phyloP scores from a whole-genome alignment of 2,113 vertebrate species.

The Grammomys surdaster region DNA sequence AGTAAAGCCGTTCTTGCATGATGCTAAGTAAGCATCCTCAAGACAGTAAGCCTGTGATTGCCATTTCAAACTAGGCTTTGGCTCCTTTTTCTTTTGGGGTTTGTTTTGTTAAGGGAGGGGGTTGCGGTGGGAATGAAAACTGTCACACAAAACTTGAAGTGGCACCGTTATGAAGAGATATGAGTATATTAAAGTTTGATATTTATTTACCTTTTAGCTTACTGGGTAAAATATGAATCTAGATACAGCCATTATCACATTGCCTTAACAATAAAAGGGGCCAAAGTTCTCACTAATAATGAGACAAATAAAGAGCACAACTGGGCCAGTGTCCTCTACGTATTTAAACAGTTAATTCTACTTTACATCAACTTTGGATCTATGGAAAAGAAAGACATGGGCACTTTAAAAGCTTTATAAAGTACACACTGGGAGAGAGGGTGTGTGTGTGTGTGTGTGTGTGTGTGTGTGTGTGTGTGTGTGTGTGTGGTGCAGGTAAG shows the following conservation, averaged over 20 bases:
- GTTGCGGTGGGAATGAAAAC: neutral
- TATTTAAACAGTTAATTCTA: constrained; percentile 47
- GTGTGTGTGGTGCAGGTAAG: neutral
- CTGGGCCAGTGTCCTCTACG: neutral
- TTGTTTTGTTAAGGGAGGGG: neutral
- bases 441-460: neutral
- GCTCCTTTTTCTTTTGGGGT: neutral
- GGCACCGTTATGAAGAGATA: neutral
- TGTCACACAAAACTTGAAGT: neutral
- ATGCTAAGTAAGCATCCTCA: constrained; percentile 21
- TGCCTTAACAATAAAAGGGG: neutral
- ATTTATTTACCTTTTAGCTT: constrained; percentile 8
- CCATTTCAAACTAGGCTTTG: neutral
- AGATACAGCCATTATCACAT: neutral
- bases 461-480: no score
- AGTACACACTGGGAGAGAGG: neutral
- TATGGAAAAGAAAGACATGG: neutral
- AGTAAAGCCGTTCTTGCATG: neutral
- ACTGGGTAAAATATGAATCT: neutral
- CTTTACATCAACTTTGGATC: constrained; percentile 8
- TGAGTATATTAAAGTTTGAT: neutral
- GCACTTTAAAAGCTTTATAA: constrained; percentile 40
- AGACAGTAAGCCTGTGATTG: constrained; percentile 21
- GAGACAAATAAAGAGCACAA: constrained; percentile 39
- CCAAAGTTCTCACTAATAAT: constrained; percentile 22